phyloP scores from a whole-genome alignment of 2,888 invertebrate genomes.

The Sturmia bella region DNA sequence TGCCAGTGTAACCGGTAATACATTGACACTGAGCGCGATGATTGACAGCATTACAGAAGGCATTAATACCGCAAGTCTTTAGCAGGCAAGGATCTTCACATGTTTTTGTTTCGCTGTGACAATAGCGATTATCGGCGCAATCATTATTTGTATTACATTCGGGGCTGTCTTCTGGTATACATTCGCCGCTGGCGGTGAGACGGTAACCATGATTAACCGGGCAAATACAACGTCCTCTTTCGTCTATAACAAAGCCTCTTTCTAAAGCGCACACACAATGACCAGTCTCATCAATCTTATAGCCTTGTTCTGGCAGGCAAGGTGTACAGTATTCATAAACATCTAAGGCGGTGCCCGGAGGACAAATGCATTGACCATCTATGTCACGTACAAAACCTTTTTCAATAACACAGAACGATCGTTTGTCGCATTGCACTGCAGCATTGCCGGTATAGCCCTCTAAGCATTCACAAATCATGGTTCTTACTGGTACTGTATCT shows the following conservation, averaged over 20 bases:
- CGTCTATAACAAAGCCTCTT: constrained; percentile 89
- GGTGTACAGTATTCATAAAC: constrained; percentile 89
- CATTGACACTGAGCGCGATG: constrained; percentile 91
- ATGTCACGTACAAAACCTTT: constrained; percentile 86
- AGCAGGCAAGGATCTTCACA: constrained; percentile 91
- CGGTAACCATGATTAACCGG: constrained; percentile 87
- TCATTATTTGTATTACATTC: constrained; percentile 88
- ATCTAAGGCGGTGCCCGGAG: constrained; percentile 89
- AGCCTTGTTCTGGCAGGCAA: constrained; percentile 88
- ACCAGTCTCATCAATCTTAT: constrained; percentile 88
- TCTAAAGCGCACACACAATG: constrained; percentile 92
- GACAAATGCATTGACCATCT: constrained; percentile 88
- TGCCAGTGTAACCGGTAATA: constrained; percentile 88
- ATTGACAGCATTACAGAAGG: constrained; percentile 89
- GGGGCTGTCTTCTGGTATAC: constrained; percentile 82
- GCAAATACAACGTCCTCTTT: constrained; percentile 89
- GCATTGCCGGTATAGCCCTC: constrained; percentile 94
- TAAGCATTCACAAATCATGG: constrained; percentile 93
- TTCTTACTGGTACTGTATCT: constrained; percentile 91
- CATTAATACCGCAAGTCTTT: constrained; percentile 88
- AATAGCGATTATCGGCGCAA: constrained; percentile 89
- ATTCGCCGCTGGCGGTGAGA: constrained; percentile 85
- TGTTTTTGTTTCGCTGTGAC: constrained; percentile 86
- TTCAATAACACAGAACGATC: constrained; percentile 86
- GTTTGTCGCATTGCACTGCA: constrained; percentile 90